Evolutionary conservation across 2,797 vertebrate genomes (phyloP).

Genomic region (Sciurus vulgaris): DNA sequence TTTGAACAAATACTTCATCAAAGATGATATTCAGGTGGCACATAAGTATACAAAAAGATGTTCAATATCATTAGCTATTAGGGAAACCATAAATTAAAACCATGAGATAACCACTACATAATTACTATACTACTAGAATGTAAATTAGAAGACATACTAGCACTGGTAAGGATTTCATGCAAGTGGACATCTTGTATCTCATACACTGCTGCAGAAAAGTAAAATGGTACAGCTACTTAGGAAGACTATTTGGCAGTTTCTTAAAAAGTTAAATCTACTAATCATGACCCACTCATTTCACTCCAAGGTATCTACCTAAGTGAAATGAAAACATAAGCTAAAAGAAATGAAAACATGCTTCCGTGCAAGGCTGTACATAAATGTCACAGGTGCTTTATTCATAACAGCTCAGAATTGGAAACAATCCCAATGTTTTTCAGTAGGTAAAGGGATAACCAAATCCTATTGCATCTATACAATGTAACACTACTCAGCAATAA

Average conservation of each 20-base stretch:
- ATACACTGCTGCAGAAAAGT: neutral
- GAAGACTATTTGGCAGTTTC: neutral
- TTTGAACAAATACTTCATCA: too few species aligned
- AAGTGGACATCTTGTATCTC: neutral
- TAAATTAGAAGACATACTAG: neutral
- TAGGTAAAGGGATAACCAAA: too few species aligned
- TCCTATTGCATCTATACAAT: neutral
- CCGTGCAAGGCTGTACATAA: neutral
- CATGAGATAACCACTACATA: neutral
- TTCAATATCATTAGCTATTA: too few species aligned
- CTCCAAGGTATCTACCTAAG: neutral
- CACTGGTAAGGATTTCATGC: neutral
- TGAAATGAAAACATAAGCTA: neutral
- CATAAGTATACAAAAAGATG: too few species aligned
- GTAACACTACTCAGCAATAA: neutral
- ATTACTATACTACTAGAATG: neutral
- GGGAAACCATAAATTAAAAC: conserved; percentile 4
- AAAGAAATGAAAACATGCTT: conserved; percentile 48
- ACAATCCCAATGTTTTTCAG: too few species aligned
- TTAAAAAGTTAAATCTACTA: conserved; percentile 53
- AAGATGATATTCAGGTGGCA: too few species aligned
- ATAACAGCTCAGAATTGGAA: too few species aligned
- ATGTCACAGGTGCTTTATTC: neutral
- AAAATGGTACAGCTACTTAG: neutral
- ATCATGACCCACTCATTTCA: conserved; percentile 27